phyloP scores from a whole-genome alignment of 2,797 vertebrate genomes.

The Hypotaenidia okinawae region DNA sequence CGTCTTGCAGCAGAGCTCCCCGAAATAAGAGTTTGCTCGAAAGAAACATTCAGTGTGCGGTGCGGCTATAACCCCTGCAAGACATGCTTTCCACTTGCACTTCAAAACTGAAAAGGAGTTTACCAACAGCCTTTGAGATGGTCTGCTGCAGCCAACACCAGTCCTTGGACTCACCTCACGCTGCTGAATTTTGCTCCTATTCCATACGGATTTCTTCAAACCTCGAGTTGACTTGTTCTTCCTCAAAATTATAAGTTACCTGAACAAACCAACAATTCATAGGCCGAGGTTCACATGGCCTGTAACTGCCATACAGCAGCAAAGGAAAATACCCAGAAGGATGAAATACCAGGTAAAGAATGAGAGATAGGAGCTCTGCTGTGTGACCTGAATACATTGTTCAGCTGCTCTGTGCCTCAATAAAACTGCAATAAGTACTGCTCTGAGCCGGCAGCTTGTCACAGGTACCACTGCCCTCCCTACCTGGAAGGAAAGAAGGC shows the following conservation, averaged over 20 bases:
- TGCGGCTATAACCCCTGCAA: background rate
- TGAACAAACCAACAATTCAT: background rate
- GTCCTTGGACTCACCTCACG: rapidly evolving
- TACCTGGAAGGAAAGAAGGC: rapidly evolving
- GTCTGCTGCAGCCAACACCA: rapidly evolving
- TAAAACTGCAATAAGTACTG: rapidly evolving
- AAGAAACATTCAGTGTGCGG: rapidly evolving
- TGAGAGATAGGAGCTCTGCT: background rate
- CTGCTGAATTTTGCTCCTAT: background rate
- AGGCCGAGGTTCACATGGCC: background rate
- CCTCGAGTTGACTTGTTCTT: rapidly evolving
- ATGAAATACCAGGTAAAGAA: background rate
- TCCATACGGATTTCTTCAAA: background rate
- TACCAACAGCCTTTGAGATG: background rate
- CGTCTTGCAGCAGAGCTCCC: background rate
- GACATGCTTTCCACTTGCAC: background rate
- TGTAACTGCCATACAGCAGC: background rate
- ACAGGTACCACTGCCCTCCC: background rate
- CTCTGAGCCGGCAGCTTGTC: background rate
- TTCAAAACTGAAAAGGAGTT: background rate
- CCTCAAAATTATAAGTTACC: background rate
- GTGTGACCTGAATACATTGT: background rate
- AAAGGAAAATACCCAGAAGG: background rate
- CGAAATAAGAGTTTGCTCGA: background rate
- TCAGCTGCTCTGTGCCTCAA: background rate